Base-by-base conservation (phyloP, 2,888 invertebrate genomes). In the Steromphala cineraria region DNA sequence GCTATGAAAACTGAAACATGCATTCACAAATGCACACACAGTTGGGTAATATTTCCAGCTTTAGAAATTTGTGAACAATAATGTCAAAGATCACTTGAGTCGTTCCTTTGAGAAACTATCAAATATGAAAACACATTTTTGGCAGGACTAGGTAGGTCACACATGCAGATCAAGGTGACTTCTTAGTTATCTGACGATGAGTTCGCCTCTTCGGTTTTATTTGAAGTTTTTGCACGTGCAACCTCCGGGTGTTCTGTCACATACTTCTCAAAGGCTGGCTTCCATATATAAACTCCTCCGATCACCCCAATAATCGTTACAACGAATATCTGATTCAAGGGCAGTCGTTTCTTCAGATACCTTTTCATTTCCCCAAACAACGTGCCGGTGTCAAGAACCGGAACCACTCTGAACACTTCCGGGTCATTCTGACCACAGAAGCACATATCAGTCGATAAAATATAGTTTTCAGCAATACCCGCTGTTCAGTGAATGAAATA, bases 281-380 rank as follows among this genome's bases (percentile, higher is more conserved):
- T 71, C 81, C 81, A 81, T 31, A 81, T 78, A 24, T 81, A 81
- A 28, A 55, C 53, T 19, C 81, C 81, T 28, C 71, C 78, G 31
- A 75, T 21, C n/a, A 81, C 81, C 15, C 81, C 81, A 7, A 81
- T 62, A 8, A 81, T 56, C 19, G 75, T 78, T 2, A 71, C 75
- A 10, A 78, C 31, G 24, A 78, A 28, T 40, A 81, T 75, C 17
- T 81, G 81, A 36, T 75, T 55, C 31, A 75, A 28, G 2, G 81
- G 78, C 31, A 81, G 24, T 19, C 81, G 81, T 4, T 78, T 67
- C 0, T 78, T 74, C 17, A 81, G 53, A 13, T 62, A 53, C 74
- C 71, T 81, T 46, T 40, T 67, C 81, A 81, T 81, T n/a, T 46
- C 24, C n/a, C 74, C 8, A 15, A 28, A 36, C 74, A 36, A 74